Evolutionary conservation across 2,888 invertebrate species (phyloP).

Genomic region (Crematogaster levior): DNA sequence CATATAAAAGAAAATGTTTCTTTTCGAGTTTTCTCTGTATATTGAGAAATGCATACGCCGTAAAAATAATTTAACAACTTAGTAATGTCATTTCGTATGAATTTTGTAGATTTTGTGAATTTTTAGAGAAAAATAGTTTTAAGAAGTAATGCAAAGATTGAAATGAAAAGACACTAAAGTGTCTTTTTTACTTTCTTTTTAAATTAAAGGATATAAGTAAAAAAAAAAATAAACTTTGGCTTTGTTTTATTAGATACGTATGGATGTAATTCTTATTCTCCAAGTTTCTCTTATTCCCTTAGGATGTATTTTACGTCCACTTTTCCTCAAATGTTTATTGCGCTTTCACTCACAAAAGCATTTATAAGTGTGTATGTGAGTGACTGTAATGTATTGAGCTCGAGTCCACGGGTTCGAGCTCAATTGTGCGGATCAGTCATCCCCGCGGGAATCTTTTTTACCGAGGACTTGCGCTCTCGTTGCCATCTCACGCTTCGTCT

Average conservation of each 20-base stretch:
- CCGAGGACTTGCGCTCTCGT: background rate
- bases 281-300: too few species aligned
- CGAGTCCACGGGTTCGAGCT: background rate
- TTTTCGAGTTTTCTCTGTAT: too few species aligned
- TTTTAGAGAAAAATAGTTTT: background rate
- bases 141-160: background rate
- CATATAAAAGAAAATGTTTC: background rate
- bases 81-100: background rate
- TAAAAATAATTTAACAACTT: background rate
- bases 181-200: background rate
- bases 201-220: background rate
- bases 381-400: background rate
- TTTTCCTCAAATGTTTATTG: background rate
- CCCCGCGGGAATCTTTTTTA: background rate
- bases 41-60: background rate
- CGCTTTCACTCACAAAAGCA: background rate
- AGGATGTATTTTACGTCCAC: too few species aligned
- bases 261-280: background rate
- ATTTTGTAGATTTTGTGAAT: background rate
- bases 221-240: background rate
- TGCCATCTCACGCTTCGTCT: conserved; percentile 1
- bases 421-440: background rate
- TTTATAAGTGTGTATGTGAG: background rate
- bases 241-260: background rate
- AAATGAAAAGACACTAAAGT: background rate